Base-by-base conservation (phyloP, 2,888 invertebrate genomes). In the Anthrax anthrax region DNA sequence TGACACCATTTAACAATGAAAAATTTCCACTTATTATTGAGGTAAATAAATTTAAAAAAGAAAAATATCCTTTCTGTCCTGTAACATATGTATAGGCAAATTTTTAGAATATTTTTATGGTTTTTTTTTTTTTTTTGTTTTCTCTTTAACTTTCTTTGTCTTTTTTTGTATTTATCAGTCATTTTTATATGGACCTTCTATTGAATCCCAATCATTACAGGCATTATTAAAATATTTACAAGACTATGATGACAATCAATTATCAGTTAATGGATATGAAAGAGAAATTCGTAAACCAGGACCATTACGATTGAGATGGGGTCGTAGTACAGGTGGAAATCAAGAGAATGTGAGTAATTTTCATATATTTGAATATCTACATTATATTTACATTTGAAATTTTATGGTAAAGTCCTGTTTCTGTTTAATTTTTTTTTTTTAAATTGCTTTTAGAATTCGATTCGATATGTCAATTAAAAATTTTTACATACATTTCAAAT, bases 261-360 rank as follows among this genome's bases (percentile, higher is more conserved):
- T 57, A 8, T 51, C 54, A 19, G 52, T 56, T 5, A 52, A 47
- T 37, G 60, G 18, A 18, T 46, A 37, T 29, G 36, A 2, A 36
- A 56, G 64, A 34, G 61, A 62, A 47, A 57, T 58, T 4, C 61
- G 65, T 36, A 65, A 64, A 38, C 64, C 65, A 18, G 57, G 53
- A n/a, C 58, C 61, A 39, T 57, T 66, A 53, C 61, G 66, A 44
- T 55, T 67, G 49, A 58, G 67, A 51, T 67, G 64, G 60, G 67
- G 67, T 19, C 65, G 67, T 43, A 66, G 67, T 55, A 58, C 63
- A 48, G 63, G 59, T 29, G 13, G 12, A 12, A 12, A 4, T 12
- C 23, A 23, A 23, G 13, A 32, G 9, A 12, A 32, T 12, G 29
- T 32, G 12, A 32, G 6, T 32, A 32, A 3, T 12, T 32, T 12